These are phyloP conservation scores for Fabriciana adippe DNA, from an alignment of 2,888 invertebrate genomes.

Conservation along the genomic window DNA sequence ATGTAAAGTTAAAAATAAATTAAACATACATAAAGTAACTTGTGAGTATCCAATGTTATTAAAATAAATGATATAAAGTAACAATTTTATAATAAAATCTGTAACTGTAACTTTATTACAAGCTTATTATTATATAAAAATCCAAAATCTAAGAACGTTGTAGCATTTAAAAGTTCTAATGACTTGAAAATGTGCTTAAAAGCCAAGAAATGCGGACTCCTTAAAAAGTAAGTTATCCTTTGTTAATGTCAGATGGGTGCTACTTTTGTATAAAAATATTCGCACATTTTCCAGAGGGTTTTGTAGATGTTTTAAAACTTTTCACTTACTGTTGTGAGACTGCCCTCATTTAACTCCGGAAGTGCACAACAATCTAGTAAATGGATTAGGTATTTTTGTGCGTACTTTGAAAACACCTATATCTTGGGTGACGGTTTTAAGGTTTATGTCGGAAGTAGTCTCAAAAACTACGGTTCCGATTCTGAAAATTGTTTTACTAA, in stretches of 20 bases:
- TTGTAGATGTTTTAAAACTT: constrained; percentile 44
- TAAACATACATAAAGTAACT: no score
- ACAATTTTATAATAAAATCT: no score
- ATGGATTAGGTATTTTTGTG: constrained; percentile 14
- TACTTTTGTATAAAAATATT: constrained; percentile 45
- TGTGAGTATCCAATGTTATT: no score
- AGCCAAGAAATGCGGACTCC: constrained; percentile 46
- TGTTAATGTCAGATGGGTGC: constrained; percentile 43
- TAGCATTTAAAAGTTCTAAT: constrained; percentile 32
- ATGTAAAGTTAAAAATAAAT: no score
- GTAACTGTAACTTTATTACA: no score
- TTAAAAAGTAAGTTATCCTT: constrained; percentile 45
- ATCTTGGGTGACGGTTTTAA: no score
- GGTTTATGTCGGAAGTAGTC: no score
- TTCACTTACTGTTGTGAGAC: constrained; percentile 34
- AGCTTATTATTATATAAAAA: not conserved
- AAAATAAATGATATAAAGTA: no score
- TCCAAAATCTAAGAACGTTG: constrained; percentile 13
- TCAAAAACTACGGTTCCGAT: no score
- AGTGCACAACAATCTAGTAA: constrained; percentile 16
- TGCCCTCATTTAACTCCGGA: constrained; percentile 22
- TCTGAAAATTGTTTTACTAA: no score
- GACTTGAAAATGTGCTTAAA: constrained; percentile 44
- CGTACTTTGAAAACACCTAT: not conserved
- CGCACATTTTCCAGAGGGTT: constrained; percentile 48